Evolutionary conservation across 2,888 invertebrate species (phyloP), one percentile per base, ranked within the genome.

Genomic region (Lasioglossum calceatum): DNA sequence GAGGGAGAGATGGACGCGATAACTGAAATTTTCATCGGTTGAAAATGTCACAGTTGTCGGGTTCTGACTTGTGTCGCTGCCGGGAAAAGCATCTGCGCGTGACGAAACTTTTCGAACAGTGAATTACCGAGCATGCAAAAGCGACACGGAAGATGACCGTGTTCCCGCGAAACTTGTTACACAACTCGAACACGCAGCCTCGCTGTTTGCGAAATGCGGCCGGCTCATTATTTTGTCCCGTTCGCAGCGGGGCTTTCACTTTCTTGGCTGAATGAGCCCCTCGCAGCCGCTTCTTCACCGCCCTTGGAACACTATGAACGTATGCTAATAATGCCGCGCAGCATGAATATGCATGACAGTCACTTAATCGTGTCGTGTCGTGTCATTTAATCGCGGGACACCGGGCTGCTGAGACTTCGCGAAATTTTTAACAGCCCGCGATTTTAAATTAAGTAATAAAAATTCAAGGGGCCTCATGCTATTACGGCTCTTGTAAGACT

Each of bases 11-110:
- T 39, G 78, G n/a, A 23, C 12, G 81, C 77, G 79, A 81, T 77
- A 77, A 81, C 74, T 84, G 87, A 87, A 87, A 87, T 79, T 87
- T 87, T 87, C 84, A 87, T 87, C 81, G 79, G 72, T 79, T 27
- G 78, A 61, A 84, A 81, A 81, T 87, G 81, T 84, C 81, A 77
- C 81, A 71, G 79, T 54, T 79, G 87, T 74, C 81, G 73, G 44
- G 27, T 14, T 36, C 44, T 32, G 47, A 42, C 12, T 32, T 61
- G 50, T 47, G 71, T 71, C 47, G 77, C 54, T 71, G 79, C 77
- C 54, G 64, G 77, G 81, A 81, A 86, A 82, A 72, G 44, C 67
- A 67, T 54, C 44, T 19, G 61, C 32, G 27, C 42, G 32, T 70
- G 70, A 5, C 47, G 73, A 44, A 47, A 27, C 36, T 44, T 67